Evolutionary conservation across 1,140 invertebrate species (phyloP).

Genomic region (Pemphigus obesinymphae): DNA sequence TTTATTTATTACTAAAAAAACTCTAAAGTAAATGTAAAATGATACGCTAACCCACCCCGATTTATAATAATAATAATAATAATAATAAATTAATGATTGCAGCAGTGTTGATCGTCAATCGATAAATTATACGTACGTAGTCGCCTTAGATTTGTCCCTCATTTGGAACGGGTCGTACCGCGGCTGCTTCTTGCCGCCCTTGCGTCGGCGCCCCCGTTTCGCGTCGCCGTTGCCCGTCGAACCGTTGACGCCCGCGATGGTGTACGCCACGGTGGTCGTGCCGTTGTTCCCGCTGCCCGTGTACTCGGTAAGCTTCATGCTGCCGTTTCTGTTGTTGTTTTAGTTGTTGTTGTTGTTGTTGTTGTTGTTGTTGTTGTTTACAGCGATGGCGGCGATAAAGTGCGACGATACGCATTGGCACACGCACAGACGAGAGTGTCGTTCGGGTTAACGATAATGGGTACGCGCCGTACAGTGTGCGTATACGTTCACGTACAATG

Average conservation of each 20-base stretch:
- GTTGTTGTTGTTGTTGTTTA: neutral
- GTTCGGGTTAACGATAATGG: too few relatives aligned
- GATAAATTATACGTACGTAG: neutral
- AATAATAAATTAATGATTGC: too few relatives aligned
- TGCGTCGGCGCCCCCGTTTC: neutral
- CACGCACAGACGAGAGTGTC: neutral
- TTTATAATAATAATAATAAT: too few relatives aligned
- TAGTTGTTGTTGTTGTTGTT: neutral
- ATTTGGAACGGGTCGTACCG: conserved; percentile 9
- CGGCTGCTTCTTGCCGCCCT: neutral
- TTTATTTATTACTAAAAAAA: too few relatives aligned
- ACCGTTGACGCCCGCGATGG: too few relatives aligned
- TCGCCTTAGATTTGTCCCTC: neutral
- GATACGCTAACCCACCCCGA: too few relatives aligned
- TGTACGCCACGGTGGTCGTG: neutral
- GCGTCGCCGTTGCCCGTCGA: too few relatives aligned
- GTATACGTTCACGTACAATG: neutral
- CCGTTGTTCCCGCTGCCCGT: neutral
- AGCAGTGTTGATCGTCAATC: too few relatives aligned
- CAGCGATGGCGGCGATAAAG: conserved; percentile 5
- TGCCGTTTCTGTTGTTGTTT: neutral
- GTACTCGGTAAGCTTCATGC: conserved; percentile 7
- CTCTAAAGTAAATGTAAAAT: too few relatives aligned
- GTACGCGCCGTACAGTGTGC: too few relatives aligned
- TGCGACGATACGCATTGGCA: conserved; percentile 13